These are phyloP conservation scores for Sphaerodactylus townsendi DNA, from an alignment of 2,113 vertebrate genomes.

Conservation along the genomic window DNA sequence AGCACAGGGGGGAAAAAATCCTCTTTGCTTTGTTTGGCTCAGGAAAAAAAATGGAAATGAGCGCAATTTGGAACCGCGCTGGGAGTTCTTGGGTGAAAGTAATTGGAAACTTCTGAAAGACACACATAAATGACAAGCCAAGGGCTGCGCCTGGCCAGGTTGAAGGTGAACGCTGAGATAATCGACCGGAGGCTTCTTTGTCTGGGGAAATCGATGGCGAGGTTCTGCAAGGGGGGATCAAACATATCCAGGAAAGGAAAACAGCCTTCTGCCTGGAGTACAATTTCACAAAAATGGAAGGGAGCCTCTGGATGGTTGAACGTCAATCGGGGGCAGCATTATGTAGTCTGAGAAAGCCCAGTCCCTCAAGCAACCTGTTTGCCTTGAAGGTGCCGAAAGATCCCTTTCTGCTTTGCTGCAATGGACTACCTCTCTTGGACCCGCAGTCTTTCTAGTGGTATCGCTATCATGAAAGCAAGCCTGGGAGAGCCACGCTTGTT, in stretches of 20 bases:
- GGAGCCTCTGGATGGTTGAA: too few species aligned
- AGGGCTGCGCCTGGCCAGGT: neutral
- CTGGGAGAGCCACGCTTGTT: too few species aligned
- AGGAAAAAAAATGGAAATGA: neutral
- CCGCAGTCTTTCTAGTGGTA: too few species aligned
- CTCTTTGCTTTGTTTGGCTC: conserved; percentile 6
- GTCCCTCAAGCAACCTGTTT: too few species aligned
- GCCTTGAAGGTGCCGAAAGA: too few species aligned
- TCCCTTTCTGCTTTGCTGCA: too few species aligned
- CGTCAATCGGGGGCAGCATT: too few species aligned
- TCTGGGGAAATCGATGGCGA: neutral
- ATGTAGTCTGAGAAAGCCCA: too few species aligned
- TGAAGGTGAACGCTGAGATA: neutral
- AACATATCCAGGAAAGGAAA: neutral
- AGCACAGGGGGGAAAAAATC: neutral
- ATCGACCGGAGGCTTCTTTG: conserved; percentile 18
- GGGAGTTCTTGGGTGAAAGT: neutral
- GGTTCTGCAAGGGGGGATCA: neutral
- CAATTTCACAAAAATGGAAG: too few species aligned
- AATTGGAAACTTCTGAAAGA: conserved; percentile 10
- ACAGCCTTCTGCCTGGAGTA: neutral
- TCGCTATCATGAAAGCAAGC: too few species aligned
- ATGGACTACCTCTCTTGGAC: too few species aligned
- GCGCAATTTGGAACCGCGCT: neutral
- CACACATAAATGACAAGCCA: neutral